Evolutionary conservation across 1,140 invertebrate species (phyloP).

Genomic region (Monomorium pharaonis): DNA sequence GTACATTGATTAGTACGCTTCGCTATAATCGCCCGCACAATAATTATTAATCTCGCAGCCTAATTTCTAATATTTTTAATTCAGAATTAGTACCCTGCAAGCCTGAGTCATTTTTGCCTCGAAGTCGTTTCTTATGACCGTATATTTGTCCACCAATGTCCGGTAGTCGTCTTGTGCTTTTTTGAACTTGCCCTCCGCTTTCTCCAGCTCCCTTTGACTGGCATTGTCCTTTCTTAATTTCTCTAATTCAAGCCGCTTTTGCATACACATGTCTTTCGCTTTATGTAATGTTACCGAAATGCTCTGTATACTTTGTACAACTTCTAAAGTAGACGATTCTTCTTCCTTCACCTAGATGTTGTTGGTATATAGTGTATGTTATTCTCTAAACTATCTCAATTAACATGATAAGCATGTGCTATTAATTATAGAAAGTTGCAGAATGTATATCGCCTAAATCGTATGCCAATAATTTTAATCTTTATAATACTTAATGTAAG

Average conservation of each 20-base stretch:
- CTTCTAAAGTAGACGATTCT: constrained; percentile 95
- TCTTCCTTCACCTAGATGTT: constrained; percentile 94
- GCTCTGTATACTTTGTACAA: constrained; percentile 94
- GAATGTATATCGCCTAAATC: too few relatives aligned
- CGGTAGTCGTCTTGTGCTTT: constrained; percentile 98
- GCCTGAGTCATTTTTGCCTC: constrained; percentile 97
- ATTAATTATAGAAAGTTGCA: not conserved
- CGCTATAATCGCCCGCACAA: not conserved
- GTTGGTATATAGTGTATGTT: not conserved
- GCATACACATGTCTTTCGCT: constrained; percentile 95
- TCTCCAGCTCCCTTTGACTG: constrained; percentile 96
- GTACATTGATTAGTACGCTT: constrained; percentile 49
- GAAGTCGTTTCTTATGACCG: constrained; percentile 94
- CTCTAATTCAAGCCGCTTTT: constrained; percentile 93
- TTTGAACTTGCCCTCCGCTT: constrained; percentile 95
- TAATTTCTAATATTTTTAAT: constrained; percentile 19
- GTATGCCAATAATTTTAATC: too few relatives aligned
- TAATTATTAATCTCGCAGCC: not conserved
- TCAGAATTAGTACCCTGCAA: constrained; percentile 89
- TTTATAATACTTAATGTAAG: too few relatives aligned
- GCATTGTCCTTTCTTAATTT: constrained; percentile 95
- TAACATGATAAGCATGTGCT: not conserved
- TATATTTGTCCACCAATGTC: constrained; percentile 95
- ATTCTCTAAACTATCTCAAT: not conserved
- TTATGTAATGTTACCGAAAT: constrained; percentile 94